phyloP scores from a whole-genome alignment of 2,888 invertebrate species.

The Lagria hirta region DNA sequence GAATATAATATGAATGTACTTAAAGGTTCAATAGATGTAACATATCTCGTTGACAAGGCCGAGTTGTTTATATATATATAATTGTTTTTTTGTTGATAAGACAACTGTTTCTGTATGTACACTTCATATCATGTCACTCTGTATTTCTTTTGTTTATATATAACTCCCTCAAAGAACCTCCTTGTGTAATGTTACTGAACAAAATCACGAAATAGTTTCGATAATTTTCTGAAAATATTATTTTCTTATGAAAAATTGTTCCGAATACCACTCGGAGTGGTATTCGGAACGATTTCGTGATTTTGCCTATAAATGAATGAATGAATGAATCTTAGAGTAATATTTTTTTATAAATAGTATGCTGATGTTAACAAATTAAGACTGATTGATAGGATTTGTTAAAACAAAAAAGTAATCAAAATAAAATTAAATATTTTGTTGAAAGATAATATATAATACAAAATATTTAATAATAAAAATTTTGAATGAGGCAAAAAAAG shows the following conservation, averaged over 20 bases:
- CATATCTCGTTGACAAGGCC: slow-evolving; percentile 45
- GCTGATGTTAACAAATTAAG: slow-evolving; percentile 44
- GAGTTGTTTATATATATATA: slow-evolving; percentile 15
- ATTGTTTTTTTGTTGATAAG: slow-evolving; percentile 20
- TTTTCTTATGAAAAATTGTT: slow-evolving; percentile 32
- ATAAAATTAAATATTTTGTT: slow-evolving; percentile 29
- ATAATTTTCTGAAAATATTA: too few relatives aligned
- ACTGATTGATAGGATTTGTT: slow-evolving; percentile 50
- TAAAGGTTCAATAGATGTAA: slow-evolving; percentile 45
- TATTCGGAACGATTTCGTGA: too few relatives aligned
- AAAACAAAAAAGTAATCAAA: slow-evolving; percentile 37
- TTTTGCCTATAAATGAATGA: slow-evolving; percentile 38
- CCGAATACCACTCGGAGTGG: slow-evolving; percentile 29
- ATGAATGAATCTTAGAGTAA: slow-evolving; percentile 42
- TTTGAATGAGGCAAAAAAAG: slow-evolving; percentile 18
- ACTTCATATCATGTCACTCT: slow-evolving; percentile 36
- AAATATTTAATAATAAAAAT: slow-evolving; percentile 27
- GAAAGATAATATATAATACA: slow-evolving; percentile 11
- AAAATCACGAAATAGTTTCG: slow-evolving; percentile 18
- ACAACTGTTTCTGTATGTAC: slow-evolving; percentile 33
- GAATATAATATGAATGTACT: slow-evolving; percentile 24
- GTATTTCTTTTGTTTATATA: too few relatives aligned
- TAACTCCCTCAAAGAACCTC: neutral
- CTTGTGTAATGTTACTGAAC: slow-evolving; percentile 3
- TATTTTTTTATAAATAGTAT: slow-evolving; percentile 48